These are phyloP conservation scores for Eupithecia subfuscata DNA, from an alignment of 2,888 invertebrate species.

Conservation along the genomic window DNA sequence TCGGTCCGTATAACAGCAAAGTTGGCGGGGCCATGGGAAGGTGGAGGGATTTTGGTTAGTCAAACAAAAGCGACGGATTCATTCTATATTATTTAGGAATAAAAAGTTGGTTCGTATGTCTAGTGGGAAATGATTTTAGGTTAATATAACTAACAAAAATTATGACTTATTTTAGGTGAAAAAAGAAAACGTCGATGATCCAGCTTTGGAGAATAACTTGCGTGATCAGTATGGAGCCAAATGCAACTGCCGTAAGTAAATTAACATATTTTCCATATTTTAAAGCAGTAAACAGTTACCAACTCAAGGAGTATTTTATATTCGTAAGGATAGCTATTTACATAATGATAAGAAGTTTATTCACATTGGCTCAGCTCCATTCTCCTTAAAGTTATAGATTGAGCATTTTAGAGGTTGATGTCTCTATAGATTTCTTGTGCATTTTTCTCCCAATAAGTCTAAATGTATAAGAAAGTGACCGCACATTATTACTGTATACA, in stretches of 20 bases:
- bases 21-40: too few species aligned
- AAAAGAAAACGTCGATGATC: constrained; percentile 40
- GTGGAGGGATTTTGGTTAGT: too few species aligned
- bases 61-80: neutral
- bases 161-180: constrained; percentile 43
- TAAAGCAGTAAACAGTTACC: neutral
- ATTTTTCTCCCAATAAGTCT: too few species aligned
- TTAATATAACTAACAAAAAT: neutral
- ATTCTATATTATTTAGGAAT: neutral
- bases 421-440: neutral
- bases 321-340: neutral
- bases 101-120: neutral
- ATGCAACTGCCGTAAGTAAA: constrained; percentile 75
- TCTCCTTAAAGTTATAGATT: constrained; percentile 20
- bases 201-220: constrained; percentile 40
- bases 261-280: neutral
- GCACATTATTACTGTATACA: neutral
- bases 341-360: neutral
- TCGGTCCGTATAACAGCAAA: too few species aligned
- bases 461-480: too few species aligned
- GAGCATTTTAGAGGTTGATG: constrained; percentile 21
- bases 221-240: constrained; percentile 51
- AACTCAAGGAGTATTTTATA: neutral
- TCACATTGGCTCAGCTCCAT: neutral
- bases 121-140: neutral